These are phyloP conservation scores for Callinectes sapidus DNA, from an alignment of 2,888 invertebrate species.

Conservation along the genomic window DNA sequence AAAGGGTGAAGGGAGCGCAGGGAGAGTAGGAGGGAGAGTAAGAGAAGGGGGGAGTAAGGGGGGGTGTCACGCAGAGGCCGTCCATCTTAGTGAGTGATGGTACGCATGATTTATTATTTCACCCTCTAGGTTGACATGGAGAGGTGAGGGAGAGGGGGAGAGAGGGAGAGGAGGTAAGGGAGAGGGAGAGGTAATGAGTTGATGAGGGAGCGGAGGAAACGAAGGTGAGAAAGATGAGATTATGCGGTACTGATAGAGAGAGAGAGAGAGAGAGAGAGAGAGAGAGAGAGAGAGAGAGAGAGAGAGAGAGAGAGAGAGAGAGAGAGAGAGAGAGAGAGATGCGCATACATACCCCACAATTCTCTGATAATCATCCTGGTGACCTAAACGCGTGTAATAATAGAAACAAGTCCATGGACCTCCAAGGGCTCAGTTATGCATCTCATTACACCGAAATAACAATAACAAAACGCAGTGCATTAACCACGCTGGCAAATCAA, in stretches of 20 bases:
- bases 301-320: not conserved
- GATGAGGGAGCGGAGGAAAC: not conserved
- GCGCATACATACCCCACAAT: not conserved
- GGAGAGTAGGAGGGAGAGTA: not conserved
- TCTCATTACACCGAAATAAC: not conserved
- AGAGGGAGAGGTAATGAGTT: not conserved
- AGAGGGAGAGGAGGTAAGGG: not conserved
- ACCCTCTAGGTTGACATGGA: conserved; percentile 33
- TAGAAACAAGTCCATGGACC: not conserved
- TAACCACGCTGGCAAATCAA: not conserved
- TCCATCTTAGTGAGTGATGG: conserved; percentile 26
- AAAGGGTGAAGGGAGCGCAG: not conserved
- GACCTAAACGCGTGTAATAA: not conserved
- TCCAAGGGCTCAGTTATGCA: not conserved
- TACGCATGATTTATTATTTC: conserved; percentile 19
- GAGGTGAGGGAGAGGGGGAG: not conserved
- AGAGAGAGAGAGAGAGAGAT: not conserved
- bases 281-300: conserved; percentile 12
- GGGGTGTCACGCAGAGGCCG: not conserved
- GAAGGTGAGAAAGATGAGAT: not conserved
- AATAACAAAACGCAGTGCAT: not conserved
- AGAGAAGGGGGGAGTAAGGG: not conserved
- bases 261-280: not conserved
- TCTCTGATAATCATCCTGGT: not conserved
- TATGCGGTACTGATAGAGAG: not conserved